phyloP scores from a whole-genome alignment of 2,113 vertebrate species.

The Cromileptes altivelis region DNA sequence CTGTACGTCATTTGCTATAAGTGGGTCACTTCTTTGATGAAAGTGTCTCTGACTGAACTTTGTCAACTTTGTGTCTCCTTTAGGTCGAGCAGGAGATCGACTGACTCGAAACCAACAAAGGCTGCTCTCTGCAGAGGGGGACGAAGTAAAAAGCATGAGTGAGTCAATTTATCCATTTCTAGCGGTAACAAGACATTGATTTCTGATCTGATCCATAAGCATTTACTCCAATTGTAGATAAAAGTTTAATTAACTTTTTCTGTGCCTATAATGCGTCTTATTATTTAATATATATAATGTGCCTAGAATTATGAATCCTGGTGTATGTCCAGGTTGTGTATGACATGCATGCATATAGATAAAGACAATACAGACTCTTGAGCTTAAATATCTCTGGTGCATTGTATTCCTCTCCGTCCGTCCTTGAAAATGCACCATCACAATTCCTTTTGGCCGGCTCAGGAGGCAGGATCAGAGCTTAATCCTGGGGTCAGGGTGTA shows the following conservation, averaged over 20 bases:
- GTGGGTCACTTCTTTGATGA: too few relatives aligned
- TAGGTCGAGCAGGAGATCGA: constrained; percentile 80
- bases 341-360: background rate
- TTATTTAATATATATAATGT: too few relatives aligned
- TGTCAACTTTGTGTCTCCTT: constrained; percentile 60
- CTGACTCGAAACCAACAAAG: constrained; percentile 81
- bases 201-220: too few relatives aligned
- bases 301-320: too few relatives aligned
- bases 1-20: too few relatives aligned
- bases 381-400: background rate
- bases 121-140: constrained; percentile 79
- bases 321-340: background rate
- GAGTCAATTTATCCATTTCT: constrained; percentile 75
- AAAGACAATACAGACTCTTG: background rate
- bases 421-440: constrained; percentile 16
- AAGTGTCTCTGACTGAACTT: too few relatives aligned
- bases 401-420: background rate
- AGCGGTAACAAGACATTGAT: background rate
- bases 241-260: background rate
- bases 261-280: too few relatives aligned
- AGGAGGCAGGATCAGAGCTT: constrained; percentile 35
- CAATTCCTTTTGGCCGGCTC: constrained; percentile 11
- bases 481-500: constrained; percentile 42
- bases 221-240: background rate
- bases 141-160: constrained; percentile 91